These are phyloP conservation scores for Molorchus minor DNA, from an alignment of 2,888 invertebrate species.

Conservation along the genomic window DNA sequence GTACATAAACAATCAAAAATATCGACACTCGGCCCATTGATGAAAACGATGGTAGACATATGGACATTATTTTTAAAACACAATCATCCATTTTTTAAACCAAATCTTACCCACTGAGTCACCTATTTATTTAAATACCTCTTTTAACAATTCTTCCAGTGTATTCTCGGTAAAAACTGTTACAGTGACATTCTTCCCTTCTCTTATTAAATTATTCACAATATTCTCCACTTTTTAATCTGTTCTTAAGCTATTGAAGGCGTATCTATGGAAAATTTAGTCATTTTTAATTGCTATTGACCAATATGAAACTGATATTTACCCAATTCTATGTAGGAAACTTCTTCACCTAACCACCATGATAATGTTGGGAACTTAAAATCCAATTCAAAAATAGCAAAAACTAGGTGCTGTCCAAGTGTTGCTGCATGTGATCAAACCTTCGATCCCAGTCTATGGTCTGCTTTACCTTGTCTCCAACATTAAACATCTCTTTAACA, in stretches of 20 bases:
- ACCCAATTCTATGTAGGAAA: constrained; percentile 76
- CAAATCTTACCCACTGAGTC: too few species aligned
- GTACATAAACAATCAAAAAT: too few species aligned
- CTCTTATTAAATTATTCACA: constrained; percentile 75
- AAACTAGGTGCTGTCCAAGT: constrained; percentile 87
- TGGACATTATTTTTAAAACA: too few species aligned
- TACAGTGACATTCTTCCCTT: constrained; percentile 71
- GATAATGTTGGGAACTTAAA: constrained; percentile 77
- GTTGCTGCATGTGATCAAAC: constrained; percentile 92
- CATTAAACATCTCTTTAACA: constrained; percentile 68
- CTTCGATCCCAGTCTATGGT: constrained; percentile 79
- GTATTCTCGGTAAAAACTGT: constrained; percentile 71
- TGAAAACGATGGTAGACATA: too few species aligned
- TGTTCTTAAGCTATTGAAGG: constrained; percentile 66
- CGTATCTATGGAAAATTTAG: too few species aligned
- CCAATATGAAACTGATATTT: too few species aligned
- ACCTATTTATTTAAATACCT: constrained; percentile 48
- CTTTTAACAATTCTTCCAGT: constrained; percentile 61
- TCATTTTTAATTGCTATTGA: too few species aligned
- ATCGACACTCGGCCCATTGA: too few species aligned
- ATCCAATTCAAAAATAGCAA: constrained; percentile 77
- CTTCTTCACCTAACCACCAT: constrained; percentile 84
- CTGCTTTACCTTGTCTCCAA: constrained; percentile 71
- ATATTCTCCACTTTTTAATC: constrained; percentile 68
- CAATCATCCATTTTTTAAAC: too few species aligned